phyloP scores from a whole-genome alignment of 2,888 invertebrate species.

The Troilus luridus region DNA sequence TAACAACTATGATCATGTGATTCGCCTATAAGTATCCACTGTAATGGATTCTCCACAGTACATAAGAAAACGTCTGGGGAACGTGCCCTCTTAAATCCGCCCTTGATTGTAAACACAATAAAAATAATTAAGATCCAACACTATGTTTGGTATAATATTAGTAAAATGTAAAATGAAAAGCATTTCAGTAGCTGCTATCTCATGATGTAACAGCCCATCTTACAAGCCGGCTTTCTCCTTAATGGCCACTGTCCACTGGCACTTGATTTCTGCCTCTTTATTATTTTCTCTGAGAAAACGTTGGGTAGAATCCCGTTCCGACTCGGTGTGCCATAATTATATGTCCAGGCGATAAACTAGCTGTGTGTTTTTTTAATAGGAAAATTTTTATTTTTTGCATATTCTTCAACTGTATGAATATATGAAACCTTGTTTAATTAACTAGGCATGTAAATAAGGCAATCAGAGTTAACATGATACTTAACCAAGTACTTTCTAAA shows the following conservation, averaged over 20 bases:
- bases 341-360: neutral
- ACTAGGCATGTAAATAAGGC: too few species aligned
- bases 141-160: neutral
- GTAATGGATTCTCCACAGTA: too few species aligned
- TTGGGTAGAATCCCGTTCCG: neutral
- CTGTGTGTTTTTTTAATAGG: neutral
- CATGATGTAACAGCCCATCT: conserved; percentile 11
- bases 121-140: neutral
- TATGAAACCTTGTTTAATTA: neutral
- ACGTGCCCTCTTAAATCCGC: neutral
- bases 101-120: neutral
- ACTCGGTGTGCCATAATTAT: neutral
- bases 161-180: neutral
- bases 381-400: neutral
- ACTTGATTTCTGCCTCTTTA: conserved; percentile 10
- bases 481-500: too few species aligned
- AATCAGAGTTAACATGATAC: too few species aligned
- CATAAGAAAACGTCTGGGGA: too few species aligned
- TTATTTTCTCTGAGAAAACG: conserved; percentile 36
- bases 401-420: neutral
- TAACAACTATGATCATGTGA: too few species aligned
- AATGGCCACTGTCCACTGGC: conserved; percentile 4
- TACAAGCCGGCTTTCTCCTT: conserved; percentile 1
- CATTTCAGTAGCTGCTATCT: neutral
- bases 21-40: too few species aligned